Conservation (phyloP, 1,140 invertebrate genomes). For the Halesus radiatus region DNA sequence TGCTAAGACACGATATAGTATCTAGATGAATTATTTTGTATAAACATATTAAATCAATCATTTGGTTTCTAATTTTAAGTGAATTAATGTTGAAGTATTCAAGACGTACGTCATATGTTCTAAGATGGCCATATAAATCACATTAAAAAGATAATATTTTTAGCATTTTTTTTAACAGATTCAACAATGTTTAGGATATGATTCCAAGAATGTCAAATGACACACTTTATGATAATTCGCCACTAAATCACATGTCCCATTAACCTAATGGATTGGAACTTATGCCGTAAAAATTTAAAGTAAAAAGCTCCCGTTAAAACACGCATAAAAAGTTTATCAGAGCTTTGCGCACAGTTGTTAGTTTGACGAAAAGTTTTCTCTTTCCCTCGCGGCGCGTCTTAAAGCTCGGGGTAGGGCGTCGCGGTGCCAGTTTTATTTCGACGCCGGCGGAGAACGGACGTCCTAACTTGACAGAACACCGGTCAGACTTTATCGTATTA, state of each 20-base stretch:
- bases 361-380: slow-evolving; percentile 7
- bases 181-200: no score
- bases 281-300: not conserved
- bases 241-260: not conserved
- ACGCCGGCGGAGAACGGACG: slow-evolving; percentile 18
- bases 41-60: no score
- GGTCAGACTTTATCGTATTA: not conserved
- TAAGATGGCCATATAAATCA: no score
- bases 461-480: not conserved
- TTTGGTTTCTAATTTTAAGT: no score
- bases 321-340: not conserved
- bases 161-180: no score
- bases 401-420: slow-evolving; percentile 22
- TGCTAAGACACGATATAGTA: no score
- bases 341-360: not conserved
- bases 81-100: no score
- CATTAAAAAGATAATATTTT: no score
- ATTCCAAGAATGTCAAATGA: not conserved
- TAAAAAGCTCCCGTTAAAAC: not conserved
- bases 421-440: slow-evolving; percentile 14
- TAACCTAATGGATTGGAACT: not conserved
- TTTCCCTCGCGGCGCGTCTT: not conserved
- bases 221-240: not conserved
- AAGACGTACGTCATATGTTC: no score
- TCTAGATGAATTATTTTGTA: no score